phyloP scores from a whole-genome alignment of 2,113 vertebrate species.

The Ia io region DNA sequence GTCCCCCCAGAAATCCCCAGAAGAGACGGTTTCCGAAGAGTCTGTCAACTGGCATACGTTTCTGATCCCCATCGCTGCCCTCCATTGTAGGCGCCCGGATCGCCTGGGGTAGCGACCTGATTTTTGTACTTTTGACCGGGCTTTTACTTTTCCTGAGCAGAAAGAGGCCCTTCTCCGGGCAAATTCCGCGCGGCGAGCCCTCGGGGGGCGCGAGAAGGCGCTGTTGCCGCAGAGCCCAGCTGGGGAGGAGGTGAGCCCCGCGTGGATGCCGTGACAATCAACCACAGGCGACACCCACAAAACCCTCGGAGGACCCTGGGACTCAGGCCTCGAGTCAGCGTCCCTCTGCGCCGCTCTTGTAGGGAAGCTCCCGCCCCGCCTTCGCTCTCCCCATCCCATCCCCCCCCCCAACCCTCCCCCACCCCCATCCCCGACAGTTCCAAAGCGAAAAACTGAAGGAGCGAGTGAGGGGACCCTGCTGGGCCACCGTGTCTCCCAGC shows the following conservation, averaged over 20 bases:
- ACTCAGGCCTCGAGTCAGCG: not conserved
- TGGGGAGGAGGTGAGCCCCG: not conserved
- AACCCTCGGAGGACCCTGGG: not conserved
- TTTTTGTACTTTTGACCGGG: not conserved
- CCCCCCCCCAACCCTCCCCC: too few relatives aligned
- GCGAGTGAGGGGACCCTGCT: fast-evolving
- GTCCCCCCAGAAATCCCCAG: not conserved
- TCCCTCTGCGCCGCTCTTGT: fast-evolving
- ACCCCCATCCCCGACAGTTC: fast-evolving
- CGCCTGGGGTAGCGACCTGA: not conserved
- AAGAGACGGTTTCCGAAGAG: not conserved
- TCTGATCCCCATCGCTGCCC: not conserved
- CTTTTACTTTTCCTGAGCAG: not conserved
- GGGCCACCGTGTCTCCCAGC: not conserved
- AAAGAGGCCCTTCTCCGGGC: not conserved
- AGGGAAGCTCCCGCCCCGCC: not conserved
- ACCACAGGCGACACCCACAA: not conserved
- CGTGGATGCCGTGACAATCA: not conserved
- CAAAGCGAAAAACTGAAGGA: not conserved
- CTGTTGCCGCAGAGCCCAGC: not conserved
- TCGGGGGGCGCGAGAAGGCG: not conserved
- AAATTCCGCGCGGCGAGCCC: not conserved
- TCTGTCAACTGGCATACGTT: not conserved
- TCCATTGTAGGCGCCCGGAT: not conserved
- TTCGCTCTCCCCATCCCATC: too few relatives aligned